Conservation (phyloP, 2,113 vertebrate species). For the Ameiurus melas region DNA sequence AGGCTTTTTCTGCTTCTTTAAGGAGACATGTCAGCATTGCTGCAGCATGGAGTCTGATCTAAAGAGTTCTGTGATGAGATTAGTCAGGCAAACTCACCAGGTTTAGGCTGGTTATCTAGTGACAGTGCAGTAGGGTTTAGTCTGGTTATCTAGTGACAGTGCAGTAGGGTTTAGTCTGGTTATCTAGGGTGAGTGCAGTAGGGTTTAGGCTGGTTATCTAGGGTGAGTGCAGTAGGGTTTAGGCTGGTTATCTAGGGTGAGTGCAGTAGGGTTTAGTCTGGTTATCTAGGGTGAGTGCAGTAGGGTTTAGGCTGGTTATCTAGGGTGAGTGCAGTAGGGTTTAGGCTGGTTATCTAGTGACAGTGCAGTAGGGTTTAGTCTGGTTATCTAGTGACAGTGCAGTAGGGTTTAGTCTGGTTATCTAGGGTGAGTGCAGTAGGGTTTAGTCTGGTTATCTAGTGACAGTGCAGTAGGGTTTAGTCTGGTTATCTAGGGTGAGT, state of each 20-base stretch:
- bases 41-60: background rate
- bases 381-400: background rate
- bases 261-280: background rate
- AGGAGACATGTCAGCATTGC: background rate
- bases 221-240: background rate
- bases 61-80: background rate
- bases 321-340: background rate
- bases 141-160: background rate
- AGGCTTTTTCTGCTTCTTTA: constrained; percentile 14
- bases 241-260: background rate
- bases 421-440: background rate
- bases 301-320: background rate
- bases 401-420: background rate
- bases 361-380: background rate
- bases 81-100: background rate
- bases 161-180: background rate
- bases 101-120: background rate
- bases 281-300: background rate
- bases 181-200: background rate
- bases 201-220: background rate
- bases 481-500: background rate
- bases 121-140: background rate
- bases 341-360: background rate
- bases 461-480: background rate
- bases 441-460: background rate